Conservation (phyloP, 1,140 invertebrate species). For the Andrena cerasifolii region DNA sequence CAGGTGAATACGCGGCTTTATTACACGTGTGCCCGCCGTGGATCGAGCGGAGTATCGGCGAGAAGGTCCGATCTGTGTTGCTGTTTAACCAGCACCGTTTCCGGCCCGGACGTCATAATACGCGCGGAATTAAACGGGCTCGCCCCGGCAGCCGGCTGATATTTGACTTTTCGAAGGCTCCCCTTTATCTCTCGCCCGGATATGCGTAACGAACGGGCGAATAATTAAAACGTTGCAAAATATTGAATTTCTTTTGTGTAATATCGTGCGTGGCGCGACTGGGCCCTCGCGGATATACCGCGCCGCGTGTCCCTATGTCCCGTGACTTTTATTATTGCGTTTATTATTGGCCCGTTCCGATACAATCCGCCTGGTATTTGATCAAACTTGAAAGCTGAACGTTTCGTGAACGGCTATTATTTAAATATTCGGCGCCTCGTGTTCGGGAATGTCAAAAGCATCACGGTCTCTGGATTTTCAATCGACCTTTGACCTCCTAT, state of each 20-base stretch:
- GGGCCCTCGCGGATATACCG: background rate
- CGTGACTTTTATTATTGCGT: background rate
- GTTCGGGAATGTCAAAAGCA: no score
- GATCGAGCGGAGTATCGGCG: no score
- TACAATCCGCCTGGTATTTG: background rate
- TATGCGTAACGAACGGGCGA: background rate
- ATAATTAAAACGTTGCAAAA: background rate
- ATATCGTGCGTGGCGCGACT: background rate
- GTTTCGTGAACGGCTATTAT: no score
- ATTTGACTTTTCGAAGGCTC: slow-evolving; percentile 9
- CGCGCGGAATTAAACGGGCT: background rate
- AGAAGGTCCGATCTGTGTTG: no score
- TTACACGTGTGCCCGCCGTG: no score
- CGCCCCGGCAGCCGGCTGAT: no score
- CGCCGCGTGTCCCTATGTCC: background rate
- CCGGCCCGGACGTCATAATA: slow-evolving; percentile 5
- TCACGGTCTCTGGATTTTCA: no score
- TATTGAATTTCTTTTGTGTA: background rate
- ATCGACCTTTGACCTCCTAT: no score
- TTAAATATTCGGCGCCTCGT: no score
- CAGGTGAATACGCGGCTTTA: no score
- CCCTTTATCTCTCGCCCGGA: no score
- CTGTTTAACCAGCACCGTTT: background rate
- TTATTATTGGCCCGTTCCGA: background rate
- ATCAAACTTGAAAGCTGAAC: background rate